Evolutionary conservation across 2,113 vertebrate species (phyloP), one percentile per base, ranked within the genome.

Genomic region (Chlamydotis undulata): DNA sequence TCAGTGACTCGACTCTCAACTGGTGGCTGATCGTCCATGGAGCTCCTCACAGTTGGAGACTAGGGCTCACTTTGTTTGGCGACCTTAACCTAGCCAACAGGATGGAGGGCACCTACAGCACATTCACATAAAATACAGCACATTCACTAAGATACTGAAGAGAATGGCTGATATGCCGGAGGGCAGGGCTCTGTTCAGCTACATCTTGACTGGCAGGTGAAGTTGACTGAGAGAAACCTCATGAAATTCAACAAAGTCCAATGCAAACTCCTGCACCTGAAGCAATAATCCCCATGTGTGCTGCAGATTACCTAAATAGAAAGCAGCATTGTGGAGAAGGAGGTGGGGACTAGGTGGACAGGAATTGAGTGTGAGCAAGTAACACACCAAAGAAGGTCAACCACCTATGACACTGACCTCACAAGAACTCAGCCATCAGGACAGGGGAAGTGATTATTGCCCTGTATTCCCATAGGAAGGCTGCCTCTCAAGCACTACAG

Each of bases 271-370:
- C 55, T 64, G 55, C 23, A 64, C 4, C n/a, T 59, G 55, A 78
- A 49, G 10, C 25, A 47, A 23, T 18, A 82, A 77, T 33, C 18
- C 4, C 31, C 14, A 49, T 0, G 0, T 0, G 0, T 35, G 35
- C 65, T 82, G 41, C 25, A 52, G 41, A 18, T 68, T 14, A 29
- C 18, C 61, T 65, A 49, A 65, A 59, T 23, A 47, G 60, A 68
- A 83, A 83, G 14, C 37, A 57, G 21, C 11, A 52, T 87, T 53
- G 12, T 29, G 31, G n/a, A 57, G 50, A 25, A 80, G 6, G n/a
- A 64, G 47, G 14, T 28, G 5, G 19, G 71, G 19, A 53, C 19
- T 35, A 63, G 13, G 22, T 19, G n/a, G 55, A 47, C 50, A 70
- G 47, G 17, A 83, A 43, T 1, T 21, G 43, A 82, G 33, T 3